Evolutionary conservation across 2,797 vertebrate genomes (phyloP), one percentile per base, ranked within the genome.

Genomic region (Australoheros facetus): DNA sequence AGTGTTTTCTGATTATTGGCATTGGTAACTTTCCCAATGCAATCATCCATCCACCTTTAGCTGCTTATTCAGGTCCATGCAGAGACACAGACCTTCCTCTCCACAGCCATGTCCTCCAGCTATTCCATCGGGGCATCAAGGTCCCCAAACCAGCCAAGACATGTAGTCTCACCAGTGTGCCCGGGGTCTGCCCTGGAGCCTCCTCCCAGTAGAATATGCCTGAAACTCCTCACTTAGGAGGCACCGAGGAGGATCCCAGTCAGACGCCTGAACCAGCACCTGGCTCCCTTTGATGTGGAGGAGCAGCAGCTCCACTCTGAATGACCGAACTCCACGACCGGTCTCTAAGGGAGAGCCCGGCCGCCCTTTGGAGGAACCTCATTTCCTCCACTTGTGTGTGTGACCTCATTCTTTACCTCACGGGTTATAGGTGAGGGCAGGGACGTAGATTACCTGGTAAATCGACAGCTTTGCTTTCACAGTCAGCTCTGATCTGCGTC

Each of bases 241-340:
- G 14, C 34, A 23, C 58, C 34, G 13, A 7, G 58, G 34, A 39
- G 6, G 21, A 0, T 34, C 58, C 0, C 2, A 14, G 34, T 39
- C 58, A 62, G 12, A 60, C 7, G 7, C 0, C n/a, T 11, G 10
- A 23, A 23, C 5, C 53, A 55, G 10, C 53, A 23, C 12, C 53
- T 55, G 39, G n/a, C 34, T 42, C 12, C 39, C 23, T n/a, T 39
- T 21, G 19, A 60, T 14, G 37, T 39, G n/a, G 6, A 60, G 3
- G 3, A 60, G 12, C 0, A 23, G 34, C 13, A 21, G 37, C 59
- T 62, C 1, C 0, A 62, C 37, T 26, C 39, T 9, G 34, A 30
- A 39, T 39, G 37, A 39, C 37, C 37, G 11, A 39, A 39, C 37
- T 39, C 37, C 37, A 10, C 9, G 3, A 10, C 37, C 37, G 11